phyloP scores from a whole-genome alignment of 2,888 invertebrate genomes.

The Mesorhabditis sp. region DNA sequence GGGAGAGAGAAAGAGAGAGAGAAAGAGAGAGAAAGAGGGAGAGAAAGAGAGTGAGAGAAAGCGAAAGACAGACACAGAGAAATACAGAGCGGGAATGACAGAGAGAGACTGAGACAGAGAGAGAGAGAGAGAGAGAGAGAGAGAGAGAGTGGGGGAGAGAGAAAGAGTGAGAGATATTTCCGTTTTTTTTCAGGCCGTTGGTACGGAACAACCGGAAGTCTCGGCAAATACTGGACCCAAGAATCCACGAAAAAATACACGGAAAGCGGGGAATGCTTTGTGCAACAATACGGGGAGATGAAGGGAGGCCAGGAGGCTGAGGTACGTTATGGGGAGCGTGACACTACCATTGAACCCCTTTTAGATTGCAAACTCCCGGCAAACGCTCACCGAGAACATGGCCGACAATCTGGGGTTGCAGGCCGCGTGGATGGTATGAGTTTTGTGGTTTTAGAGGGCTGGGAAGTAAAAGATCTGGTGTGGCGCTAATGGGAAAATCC shows the following conservation, averaged over 20 bases:
- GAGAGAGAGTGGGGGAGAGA: no score
- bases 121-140: no score
- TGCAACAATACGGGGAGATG: not conserved
- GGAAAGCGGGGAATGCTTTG: not conserved
- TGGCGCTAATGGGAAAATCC: no score
- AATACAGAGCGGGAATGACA: no score
- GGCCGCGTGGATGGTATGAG: not conserved
- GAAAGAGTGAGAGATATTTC: no score
- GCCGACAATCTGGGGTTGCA: not conserved
- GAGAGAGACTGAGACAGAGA: no score
- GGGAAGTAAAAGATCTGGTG: not conserved
- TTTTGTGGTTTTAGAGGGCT: not conserved
- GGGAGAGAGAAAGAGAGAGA: no score
- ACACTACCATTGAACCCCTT: not conserved
- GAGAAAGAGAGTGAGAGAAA: no score
- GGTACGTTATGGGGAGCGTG: not conserved
- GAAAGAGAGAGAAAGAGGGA: no score
- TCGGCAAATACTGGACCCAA: not conserved
- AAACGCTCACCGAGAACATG: not conserved
- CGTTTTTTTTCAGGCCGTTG: not conserved
- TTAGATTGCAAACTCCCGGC: not conserved
- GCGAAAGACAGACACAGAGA: no score
- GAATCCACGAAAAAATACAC: not conserved
- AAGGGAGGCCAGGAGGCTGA: slow-evolving; percentile 1
- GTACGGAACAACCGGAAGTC: not conserved